A percentile compares a stretch with the other conserved stretches of the same genome.
Conservation (phyloP, 2,113 vertebrate species). For the Anser cygnoides region DNA sequence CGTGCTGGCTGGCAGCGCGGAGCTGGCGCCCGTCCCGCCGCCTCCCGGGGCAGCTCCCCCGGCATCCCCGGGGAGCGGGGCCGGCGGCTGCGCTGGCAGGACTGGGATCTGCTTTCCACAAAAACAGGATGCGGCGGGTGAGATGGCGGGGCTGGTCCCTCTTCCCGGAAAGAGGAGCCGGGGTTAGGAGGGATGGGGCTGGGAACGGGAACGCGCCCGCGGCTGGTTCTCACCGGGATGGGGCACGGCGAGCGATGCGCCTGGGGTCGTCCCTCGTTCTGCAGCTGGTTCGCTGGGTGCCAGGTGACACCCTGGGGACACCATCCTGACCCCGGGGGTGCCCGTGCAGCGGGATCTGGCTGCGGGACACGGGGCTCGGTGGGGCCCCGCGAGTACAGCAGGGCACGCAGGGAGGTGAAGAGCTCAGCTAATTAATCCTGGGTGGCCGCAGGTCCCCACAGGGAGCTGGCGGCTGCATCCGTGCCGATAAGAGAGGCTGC, state of each 20-base stretch:
- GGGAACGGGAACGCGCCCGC: fast-evolving
- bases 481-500: fast-evolving
- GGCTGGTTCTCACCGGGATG: not conserved
- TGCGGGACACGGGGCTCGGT: not conserved
- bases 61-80: not conserved
- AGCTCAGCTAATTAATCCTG: constrained; percentile 1
- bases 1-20: not conserved
- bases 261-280: fast-evolving
- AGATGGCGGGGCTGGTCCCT: not conserved
- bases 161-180: not conserved
- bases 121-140: constrained; percentile 76
- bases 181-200: not conserved
- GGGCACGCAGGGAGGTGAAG: not conserved
- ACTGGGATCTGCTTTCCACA: constrained; percentile 67
- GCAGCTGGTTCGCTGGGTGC: not conserved
- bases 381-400: not conserved
- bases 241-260: not conserved
- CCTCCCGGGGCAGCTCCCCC: not conserved
- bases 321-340: not conserved
- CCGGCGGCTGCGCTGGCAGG: not conserved
- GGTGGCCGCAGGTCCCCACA: not conserved
- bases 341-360: fast-evolving
- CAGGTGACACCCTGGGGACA: not conserved
- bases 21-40: not conserved
- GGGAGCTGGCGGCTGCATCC: not conserved